Evolutionary conservation across 1,140 invertebrate species (phyloP).

Genomic region (Callitettix versicolor): DNA sequence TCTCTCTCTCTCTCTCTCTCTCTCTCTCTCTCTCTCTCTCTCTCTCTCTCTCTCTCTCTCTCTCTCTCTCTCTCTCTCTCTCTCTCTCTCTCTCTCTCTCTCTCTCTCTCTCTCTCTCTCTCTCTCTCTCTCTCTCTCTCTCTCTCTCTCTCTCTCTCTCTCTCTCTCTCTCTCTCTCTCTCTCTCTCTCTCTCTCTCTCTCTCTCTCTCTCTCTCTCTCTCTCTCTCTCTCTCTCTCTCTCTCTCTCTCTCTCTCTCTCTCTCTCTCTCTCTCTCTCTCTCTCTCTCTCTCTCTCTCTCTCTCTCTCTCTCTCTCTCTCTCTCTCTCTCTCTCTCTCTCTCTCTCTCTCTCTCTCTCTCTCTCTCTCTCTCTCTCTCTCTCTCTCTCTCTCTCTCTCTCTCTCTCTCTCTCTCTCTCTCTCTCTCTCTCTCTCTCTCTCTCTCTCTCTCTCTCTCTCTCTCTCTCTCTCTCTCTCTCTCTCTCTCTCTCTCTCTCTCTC

Average conservation of each 20-base stretch:
- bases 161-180: too few species aligned
- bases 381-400: constrained; percentile 4
- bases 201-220: too few species aligned
- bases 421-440: not conserved
- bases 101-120: not conserved
- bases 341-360: constrained; percentile 2
- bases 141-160: too few species aligned
- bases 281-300: too few species aligned
- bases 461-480: not conserved
- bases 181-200: too few species aligned
- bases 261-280: too few species aligned
- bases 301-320: constrained; percentile 7
- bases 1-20: not conserved
- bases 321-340: constrained; percentile 9
- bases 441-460: not conserved
- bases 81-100: not conserved
- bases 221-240: too few species aligned
- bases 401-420: not conserved
- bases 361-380: constrained; percentile 10
- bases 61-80: not conserved
- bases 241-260: too few species aligned
- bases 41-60: not conserved
- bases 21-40: not conserved
- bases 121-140: not conserved
- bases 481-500: not conserved